Percentiles rank a stretch among this genome's conserved stretches.
phyloP scores from a whole-genome alignment of 2,888 invertebrate species.

The Drosophila nigricruria region DNA sequence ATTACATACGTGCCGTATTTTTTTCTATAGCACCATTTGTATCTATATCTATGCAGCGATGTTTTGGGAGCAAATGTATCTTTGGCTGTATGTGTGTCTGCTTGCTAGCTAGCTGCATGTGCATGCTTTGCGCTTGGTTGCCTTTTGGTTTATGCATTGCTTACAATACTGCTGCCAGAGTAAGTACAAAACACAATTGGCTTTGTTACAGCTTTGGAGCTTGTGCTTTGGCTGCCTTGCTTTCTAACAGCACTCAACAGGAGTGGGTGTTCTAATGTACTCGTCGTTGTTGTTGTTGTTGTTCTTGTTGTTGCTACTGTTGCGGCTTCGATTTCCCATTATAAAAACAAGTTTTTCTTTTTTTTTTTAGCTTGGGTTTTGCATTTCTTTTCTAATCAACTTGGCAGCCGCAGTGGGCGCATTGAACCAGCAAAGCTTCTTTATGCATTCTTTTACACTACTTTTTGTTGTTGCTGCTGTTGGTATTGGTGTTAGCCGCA shows the following conservation, averaged over 20 bases:
- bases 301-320: background rate
- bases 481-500: conserved; percentile 24
- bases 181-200: conserved; percentile 30
- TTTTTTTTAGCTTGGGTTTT: conserved; percentile 27
- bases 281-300: background rate
- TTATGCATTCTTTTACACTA: conserved; percentile 57
- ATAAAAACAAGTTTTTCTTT: conserved; percentile 59
- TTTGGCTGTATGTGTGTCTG: conserved; percentile 26
- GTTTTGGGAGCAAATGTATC: conserved; percentile 39
- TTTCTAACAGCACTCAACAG: conserved; percentile 52
- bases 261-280: conserved; percentile 24
- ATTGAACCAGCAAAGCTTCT: conserved; percentile 65
- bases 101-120: conserved; percentile 26
- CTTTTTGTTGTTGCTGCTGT: conserved; percentile 18
- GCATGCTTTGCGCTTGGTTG: conserved; percentile 73
- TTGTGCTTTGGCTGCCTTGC: conserved; percentile 40
- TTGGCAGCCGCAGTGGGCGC: conserved; percentile 60
- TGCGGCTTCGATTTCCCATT: conserved; percentile 70
- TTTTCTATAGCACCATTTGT: conserved; percentile 14
- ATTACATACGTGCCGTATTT: conserved; percentile 46
- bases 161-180: conserved; percentile 44
- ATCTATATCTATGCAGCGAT: conserved; percentile 24
- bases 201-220: conserved; percentile 26
- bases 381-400: conserved; percentile 61
- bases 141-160: conserved; percentile 31